Conservation (phyloP, 2,113 vertebrate genomes). For the Mesoclemmys tuberculata region DNA sequence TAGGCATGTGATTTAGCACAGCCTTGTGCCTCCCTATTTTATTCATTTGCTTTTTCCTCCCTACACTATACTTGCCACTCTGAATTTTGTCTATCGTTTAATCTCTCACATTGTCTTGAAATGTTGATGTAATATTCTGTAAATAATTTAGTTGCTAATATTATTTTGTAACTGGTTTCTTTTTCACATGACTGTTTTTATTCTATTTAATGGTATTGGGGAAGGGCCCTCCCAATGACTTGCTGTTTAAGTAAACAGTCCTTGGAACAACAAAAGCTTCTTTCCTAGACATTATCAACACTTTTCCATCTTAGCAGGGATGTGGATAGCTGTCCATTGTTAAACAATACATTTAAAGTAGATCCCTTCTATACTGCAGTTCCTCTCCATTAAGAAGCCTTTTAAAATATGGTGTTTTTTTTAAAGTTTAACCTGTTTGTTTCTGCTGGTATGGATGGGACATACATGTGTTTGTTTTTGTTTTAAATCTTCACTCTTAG, state of each 20-base stretch:
- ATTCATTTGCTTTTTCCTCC: background rate
- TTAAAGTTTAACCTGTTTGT: background rate
- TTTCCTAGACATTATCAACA: background rate
- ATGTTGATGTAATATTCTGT: slow-evolving; percentile 59
- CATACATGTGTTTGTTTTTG: slow-evolving; percentile 15
- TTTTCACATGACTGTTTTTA: background rate
- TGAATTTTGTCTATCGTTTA: slow-evolving; percentile 26
- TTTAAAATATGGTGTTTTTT: background rate
- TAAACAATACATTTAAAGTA: background rate
- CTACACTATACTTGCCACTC: background rate
- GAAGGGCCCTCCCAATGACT: slow-evolving; percentile 15
- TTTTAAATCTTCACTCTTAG: background rate
- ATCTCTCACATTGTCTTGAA: slow-evolving; percentile 36
- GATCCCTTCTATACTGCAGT: background rate
- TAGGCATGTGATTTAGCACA: slow-evolving; percentile 2
- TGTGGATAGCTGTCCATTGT: background rate
- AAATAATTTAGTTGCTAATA: slow-evolving; percentile 62
- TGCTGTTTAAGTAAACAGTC: background rate
- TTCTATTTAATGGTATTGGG: slow-evolving; percentile 4
- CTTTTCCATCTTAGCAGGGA: background rate
- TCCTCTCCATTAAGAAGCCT: background rate
- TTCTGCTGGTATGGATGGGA: background rate
- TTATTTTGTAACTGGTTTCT: slow-evolving; percentile 55
- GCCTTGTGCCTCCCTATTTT: background rate
- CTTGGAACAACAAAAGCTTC: slow-evolving; percentile 7